Evolutionary conservation across 2,113 vertebrate genomes (phyloP).

Genomic region (Malurus melanocephalus): DNA sequence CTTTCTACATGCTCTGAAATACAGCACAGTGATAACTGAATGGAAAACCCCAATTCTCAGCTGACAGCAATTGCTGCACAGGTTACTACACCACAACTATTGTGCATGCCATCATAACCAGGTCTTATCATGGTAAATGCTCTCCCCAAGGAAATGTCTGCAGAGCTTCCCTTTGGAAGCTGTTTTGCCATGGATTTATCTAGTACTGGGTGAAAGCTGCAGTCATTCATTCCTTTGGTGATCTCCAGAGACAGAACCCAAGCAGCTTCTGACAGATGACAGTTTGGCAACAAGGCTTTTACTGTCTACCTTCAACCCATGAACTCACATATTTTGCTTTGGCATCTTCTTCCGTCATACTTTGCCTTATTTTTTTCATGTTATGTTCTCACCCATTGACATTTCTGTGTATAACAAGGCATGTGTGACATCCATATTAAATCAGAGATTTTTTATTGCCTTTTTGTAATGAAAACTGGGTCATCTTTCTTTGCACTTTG

Average conservation of each 20-base stretch:
- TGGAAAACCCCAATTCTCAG: not conserved
- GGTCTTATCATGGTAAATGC: not conserved
- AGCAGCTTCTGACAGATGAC: fast-evolving
- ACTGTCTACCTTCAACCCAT: not conserved
- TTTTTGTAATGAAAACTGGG: not conserved
- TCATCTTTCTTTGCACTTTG: not conserved
- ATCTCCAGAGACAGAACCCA: not conserved
- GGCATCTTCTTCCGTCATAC: not conserved
- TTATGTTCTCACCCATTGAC: not conserved
- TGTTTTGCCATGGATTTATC: not conserved
- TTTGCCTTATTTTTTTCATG: not conserved
- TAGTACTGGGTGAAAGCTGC: not conserved
- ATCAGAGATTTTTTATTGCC: not conserved
- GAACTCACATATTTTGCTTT: not conserved
- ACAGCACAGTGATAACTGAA: not conserved
- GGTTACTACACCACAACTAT: not conserved
- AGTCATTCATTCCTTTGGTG: not conserved
- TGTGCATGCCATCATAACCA: not conserved
- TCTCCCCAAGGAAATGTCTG: not conserved
- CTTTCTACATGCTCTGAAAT: not conserved
- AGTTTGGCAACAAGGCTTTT: not conserved
- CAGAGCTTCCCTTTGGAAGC: not conserved
- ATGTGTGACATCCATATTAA: not conserved
- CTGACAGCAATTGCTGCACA: not conserved
- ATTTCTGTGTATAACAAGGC: not conserved